Evolutionary conservation across 2,797 vertebrate genomes (phyloP), one percentile per base, ranked within the genome.

Genomic region (Psittacula echo): DNA sequence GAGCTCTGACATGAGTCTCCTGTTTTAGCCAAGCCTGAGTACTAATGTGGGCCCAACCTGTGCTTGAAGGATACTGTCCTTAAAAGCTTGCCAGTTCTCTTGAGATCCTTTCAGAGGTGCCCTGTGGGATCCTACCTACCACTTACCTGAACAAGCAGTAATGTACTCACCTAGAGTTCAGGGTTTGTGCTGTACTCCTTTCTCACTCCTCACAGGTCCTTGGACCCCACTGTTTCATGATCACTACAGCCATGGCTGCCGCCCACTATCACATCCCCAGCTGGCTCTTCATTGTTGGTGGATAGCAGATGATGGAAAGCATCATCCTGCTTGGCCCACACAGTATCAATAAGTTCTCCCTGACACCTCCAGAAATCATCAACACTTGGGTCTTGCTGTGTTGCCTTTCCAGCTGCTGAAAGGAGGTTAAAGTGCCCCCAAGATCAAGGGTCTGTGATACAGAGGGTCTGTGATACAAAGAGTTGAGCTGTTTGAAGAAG

Each of bases 191-290:
- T 51, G 26, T 39, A 3, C 13, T 82, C 9, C 34, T 54, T 66
- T 42, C 29, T 71, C 41, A 34, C 26, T 60, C 11, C 8, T n/a
- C 9, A 8, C 0, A 4, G 41, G 53, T 37, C 37, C 29, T 39
- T 42, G 30, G 37, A 37, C 14, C 18, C 22, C 27, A 5, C 42
- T 26, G 3, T 22, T 42, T 8, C 0, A 2, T 29, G 13, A 14
- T 71, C 41, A 11, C 32, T 66, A 13, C 21, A 78, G 13, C 45
- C 34, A 2, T 19, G 26, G 56, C 19, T 66, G 26, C 41, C 7
- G 23, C 26, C 1, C 2, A 4, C 39, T 60, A 1, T 39, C 34
- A 5, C 8, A 39, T 39, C 10, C 10, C 30, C 23, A 60, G 2
- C 24, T 12, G 37, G 37, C 34, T 47, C 10, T 48, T 83, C 32